These are phyloP conservation scores for Hemithea aestivaria DNA, from an alignment of 2,888 invertebrate species.

Conservation along the genomic window DNA sequence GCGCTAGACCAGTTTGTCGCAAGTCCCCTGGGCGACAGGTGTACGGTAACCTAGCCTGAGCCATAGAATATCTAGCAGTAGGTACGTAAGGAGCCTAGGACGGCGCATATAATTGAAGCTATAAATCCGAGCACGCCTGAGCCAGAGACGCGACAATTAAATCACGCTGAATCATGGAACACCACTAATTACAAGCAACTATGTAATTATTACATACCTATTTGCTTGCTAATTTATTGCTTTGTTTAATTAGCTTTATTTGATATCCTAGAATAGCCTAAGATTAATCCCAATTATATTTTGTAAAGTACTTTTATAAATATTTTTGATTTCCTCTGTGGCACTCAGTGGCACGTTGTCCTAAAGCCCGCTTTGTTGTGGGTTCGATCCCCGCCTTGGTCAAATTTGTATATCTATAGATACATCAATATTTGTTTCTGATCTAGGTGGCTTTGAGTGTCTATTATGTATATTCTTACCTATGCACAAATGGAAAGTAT, in stretches of 20 bases:
- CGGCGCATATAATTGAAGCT: slow-evolving; percentile 59
- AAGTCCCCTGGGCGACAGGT: slow-evolving; percentile 34
- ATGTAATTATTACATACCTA: slow-evolving; percentile 23
- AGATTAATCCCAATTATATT: too few species aligned
- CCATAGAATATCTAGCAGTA: too few species aligned
- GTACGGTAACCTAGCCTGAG: slow-evolving; percentile 11
- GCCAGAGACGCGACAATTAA: slow-evolving; percentile 68
- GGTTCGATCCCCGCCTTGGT: too few species aligned
- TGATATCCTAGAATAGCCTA: background rate
- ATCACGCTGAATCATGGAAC: slow-evolving; percentile 62
- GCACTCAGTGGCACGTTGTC: too few species aligned
- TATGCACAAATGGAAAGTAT: too few species aligned
- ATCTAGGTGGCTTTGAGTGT: too few species aligned
- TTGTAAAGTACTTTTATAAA: too few species aligned
- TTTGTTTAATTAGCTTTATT: slow-evolving; percentile 4
- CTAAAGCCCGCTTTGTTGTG: too few species aligned
- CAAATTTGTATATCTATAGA: too few species aligned
- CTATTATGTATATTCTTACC: too few species aligned
- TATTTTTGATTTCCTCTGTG: too few species aligned
- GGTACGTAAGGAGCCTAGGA: slow-evolving; percentile 26
- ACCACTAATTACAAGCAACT: slow-evolving; percentile 52
- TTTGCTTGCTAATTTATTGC: slow-evolving; percentile 19
- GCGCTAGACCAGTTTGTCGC: background rate
- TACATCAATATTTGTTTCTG: too few species aligned
- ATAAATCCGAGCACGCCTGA: slow-evolving; percentile 60